Percentiles rank a stretch among this genome's conserved stretches.
Conservation (phyloP, 2,113 vertebrate species). For the Romanogobio albipinnatus region DNA sequence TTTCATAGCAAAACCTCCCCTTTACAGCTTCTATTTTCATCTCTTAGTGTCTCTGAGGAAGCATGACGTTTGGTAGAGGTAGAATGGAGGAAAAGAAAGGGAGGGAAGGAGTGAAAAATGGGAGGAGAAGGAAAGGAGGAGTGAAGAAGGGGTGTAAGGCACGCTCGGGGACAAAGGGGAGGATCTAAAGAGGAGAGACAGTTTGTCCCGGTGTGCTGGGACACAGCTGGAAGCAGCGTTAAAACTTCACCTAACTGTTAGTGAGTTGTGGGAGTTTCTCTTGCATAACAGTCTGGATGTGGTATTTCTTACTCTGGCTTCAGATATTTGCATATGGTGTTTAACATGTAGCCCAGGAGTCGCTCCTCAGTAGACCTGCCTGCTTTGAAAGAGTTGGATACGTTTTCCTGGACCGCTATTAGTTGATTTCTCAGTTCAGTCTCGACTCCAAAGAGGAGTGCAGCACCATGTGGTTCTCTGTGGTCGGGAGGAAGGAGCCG, state of each 20-base stretch:
- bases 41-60: conserved; percentile 41
- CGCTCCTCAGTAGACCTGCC: background rate
- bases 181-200: conserved; percentile 23
- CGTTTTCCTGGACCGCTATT: conserved; percentile 22
- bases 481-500: conserved; percentile 86
- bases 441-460: background rate
- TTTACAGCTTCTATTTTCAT: conserved; percentile 55
- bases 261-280: conserved; percentile 41
- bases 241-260: conserved; percentile 55
- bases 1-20: conserved; percentile 14
- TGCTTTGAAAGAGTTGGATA: background rate
- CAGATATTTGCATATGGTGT: conserved; percentile 67
- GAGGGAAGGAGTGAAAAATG: conserved; percentile 9
- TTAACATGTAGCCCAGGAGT: conserved; percentile 60
- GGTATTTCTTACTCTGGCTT: conserved; percentile 66
- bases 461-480: conserved; percentile 94
- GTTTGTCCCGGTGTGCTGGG: conserved; percentile 47
- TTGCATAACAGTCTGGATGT: conserved; percentile 72
- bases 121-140: background rate
- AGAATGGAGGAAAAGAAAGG: conserved; percentile 45
- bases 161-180: conserved; percentile 56
- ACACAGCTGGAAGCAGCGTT: conserved; percentile 39
- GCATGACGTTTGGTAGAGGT: conserved; percentile 54
- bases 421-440: background rate
- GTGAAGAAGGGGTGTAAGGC: background rate